Evolutionary conservation across 1,140 invertebrate species (phyloP), one percentile per base, ranked within the genome.

Genomic region (Chymomyza costata): DNA sequence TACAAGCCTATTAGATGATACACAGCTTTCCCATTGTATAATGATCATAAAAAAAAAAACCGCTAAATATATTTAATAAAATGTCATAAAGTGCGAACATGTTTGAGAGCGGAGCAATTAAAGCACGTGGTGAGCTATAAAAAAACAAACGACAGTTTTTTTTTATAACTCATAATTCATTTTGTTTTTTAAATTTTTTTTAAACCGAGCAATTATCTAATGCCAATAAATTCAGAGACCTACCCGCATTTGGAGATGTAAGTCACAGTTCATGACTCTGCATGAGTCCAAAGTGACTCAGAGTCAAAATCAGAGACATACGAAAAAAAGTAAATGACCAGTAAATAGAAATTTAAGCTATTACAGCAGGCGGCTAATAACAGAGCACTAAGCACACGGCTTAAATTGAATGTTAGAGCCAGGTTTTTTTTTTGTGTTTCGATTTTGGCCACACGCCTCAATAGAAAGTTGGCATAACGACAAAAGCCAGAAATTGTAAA

Each of bases 231-330:
- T 63, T 3, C n/a, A n/a, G n/a, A 3, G 21, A 25, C 21, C 21
- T n/a, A n/a, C n/a, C n/a, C n/a, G n/a, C n/a, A n/a, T n/a, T n/a
- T n/a, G n/a, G n/a, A n/a, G n/a, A n/a, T 5, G 25, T 28, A 34
- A 41, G 71, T 71, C 73, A 57, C 63, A 78, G 73, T 80, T 78
- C 64, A 65, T 64, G 71, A 54, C 67, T 57, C 54, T 5, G 11
- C 46, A 35, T 19, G 15, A 37, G 7, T 47, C 7, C 1, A 54
- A 52, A 5, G 21, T 25, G 8, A 25, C 3, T n/a, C 8, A 8
- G 3, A 63, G 58, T 40, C 55, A 51, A 18, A 37, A 35, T 45
- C 40, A 34, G 44, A 32, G 55, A 8, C 21, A 25, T 15, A 57
- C 44, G 32, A 18, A 47, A 37, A 13, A 5, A 35, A 41, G 3